A percentile compares a stretch with the other conserved stretches of the same genome.
phyloP scores from a whole-genome alignment of 2,888 invertebrate genomes.

The Mythimna pallens region DNA sequence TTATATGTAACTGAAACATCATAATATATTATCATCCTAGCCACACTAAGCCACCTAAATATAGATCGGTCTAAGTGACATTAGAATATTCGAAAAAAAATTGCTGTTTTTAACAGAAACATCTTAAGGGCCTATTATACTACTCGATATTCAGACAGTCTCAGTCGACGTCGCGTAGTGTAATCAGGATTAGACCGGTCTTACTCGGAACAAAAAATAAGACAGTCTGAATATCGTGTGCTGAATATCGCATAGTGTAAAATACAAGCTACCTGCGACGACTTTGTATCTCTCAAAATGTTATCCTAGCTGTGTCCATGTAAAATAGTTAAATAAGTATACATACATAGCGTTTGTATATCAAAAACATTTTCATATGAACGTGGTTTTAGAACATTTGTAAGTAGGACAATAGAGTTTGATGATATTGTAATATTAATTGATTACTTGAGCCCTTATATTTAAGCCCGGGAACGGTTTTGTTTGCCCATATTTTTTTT shows the following conservation, averaged over 20 bases:
- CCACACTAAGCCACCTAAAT: no score
- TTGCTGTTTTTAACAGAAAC: not conserved
- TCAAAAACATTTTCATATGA: constrained; percentile 83
- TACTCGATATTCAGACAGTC: no score
- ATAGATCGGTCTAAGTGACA: not conserved
- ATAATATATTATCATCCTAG: not conserved
- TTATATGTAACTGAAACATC: not conserved
- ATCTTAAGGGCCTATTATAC: no score
- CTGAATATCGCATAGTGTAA: no score
- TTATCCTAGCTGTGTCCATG: constrained; percentile 45
- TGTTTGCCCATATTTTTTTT: constrained; percentile 14
- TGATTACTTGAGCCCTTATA: constrained; percentile 66
- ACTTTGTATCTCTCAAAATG: constrained; percentile 11
- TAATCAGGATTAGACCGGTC: no score
- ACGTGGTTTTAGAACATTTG: constrained; percentile 82
- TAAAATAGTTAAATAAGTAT: constrained; percentile 80
- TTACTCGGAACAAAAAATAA: no score
- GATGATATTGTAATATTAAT: constrained; percentile 61
- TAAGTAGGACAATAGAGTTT: constrained; percentile 77
- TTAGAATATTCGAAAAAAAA: not conserved
- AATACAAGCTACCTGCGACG: not conserved
- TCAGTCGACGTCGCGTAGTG: no score
- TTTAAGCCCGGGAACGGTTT: constrained; percentile 56
- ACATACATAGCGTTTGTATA: constrained; percentile 88
- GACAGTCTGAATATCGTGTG: no score